A percentile compares a stretch with the other conserved stretches of the same genome.
These are phyloP conservation scores for Oikopleura vanhoeffeni DNA, from an alignment of 23 tunicate genomes.

Conservation along the genomic window DNA sequence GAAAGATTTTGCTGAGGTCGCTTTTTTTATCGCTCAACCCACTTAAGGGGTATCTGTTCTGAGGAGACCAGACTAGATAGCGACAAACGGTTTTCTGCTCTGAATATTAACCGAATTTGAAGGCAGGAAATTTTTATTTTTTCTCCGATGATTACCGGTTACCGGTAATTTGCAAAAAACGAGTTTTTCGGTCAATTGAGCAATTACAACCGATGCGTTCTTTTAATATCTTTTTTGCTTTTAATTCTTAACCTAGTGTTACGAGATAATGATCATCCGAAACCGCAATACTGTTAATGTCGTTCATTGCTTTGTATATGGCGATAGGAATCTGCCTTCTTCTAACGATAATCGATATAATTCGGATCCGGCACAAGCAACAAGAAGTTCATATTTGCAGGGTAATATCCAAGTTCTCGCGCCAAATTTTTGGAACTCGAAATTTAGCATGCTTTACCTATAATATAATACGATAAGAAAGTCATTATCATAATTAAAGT, in stretches of 20 bases:
- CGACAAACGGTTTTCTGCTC: no score
- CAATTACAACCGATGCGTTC: no score
- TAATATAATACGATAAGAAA: constrained; percentile 61
- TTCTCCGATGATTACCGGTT: no score
- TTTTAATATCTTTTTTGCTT: no score
- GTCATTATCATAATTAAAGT: constrained; percentile 41
- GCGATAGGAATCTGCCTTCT: not conserved
- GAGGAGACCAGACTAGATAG: no score
- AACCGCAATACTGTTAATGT: not conserved
- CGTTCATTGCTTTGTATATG: not conserved
- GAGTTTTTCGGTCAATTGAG: no score
- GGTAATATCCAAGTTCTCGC: constrained; percentile 49
- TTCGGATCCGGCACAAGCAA: constrained; percentile 52
- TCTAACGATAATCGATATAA: not conserved
- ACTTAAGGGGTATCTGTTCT: no score
- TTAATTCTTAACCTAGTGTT: not conserved
- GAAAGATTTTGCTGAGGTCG: no score
- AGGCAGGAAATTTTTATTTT: no score
- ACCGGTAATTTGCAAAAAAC: no score
- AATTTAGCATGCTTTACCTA: constrained; percentile 52
- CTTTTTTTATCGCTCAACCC: no score
- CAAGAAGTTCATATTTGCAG: constrained; percentile 60
- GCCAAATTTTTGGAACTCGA: constrained; percentile 68
- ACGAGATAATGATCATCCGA: not conserved
- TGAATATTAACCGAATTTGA: no score